Evolutionary conservation across 2,113 vertebrate species (phyloP).

Genomic region (Regulus satrapa): DNA sequence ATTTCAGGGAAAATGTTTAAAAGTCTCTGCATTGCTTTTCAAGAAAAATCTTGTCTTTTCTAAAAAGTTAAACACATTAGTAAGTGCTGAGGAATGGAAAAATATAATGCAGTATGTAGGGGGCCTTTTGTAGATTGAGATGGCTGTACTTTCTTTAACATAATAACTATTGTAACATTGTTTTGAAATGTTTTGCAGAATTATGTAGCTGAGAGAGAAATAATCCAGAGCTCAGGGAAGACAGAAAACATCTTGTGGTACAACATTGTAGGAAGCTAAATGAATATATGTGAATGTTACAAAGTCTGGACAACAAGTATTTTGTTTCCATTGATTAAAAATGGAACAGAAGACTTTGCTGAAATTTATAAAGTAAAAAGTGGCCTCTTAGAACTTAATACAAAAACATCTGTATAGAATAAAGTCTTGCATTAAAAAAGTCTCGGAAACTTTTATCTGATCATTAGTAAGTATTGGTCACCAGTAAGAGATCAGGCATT

Average conservation of each 20-base stretch:
- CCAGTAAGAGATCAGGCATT: background rate
- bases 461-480: background rate
- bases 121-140: background rate
- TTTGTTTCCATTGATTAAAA: background rate
- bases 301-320: background rate
- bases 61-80: background rate
- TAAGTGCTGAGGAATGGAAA: background rate
- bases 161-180: background rate
- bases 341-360: background rate
- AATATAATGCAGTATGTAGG: background rate
- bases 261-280: background rate
- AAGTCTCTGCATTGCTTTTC: background rate
- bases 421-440: background rate
- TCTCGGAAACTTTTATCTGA: background rate
- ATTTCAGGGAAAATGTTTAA: background rate
- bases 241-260: background rate
- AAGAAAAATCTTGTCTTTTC: background rate
- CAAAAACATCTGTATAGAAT: background rate
- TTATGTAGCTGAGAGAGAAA: background rate
- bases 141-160: background rate
- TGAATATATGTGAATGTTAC: background rate
- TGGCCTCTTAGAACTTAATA: background rate
- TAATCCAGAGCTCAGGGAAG: background rate
- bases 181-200: background rate
- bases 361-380: background rate